Evolutionary conservation across 2,113 vertebrate genomes (phyloP).

Genomic region (Melanostigma gelatinosum): DNA sequence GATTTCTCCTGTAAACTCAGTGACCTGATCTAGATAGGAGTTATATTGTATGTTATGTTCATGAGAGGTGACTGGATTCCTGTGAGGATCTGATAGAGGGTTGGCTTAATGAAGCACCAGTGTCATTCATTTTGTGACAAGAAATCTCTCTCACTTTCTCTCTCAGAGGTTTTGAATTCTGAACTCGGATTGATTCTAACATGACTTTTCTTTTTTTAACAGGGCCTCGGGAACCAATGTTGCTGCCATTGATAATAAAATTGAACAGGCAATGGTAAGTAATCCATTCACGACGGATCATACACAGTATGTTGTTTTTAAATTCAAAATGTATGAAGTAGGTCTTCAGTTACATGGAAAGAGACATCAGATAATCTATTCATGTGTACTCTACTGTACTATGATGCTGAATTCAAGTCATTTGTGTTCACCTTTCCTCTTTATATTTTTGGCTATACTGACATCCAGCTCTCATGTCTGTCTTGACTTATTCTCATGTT

Average conservation of each 20-base stretch:
- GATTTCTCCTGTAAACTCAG: not conserved
- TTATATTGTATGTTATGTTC: not conserved
- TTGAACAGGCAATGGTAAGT: slow-evolving; percentile 99
- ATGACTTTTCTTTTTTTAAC: slow-evolving; percentile 34
- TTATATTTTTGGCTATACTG: not conserved
- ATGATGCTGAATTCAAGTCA: not conserved
- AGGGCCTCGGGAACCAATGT: slow-evolving; percentile 95
- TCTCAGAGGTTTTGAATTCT: not conserved
- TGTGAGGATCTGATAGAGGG: not conserved
- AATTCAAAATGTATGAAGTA: not conserved
- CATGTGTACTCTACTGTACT: not conserved
- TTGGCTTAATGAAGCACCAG: not conserved
- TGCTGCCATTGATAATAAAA: slow-evolving; percentile 99
- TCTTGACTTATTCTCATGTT: not conserved
- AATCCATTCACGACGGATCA: not conserved
- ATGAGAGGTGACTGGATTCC: slow-evolving; percentile 8
- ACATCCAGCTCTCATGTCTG: not conserved
- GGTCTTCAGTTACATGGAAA: not conserved
- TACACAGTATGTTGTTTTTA: not conserved
- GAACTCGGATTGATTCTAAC: slow-evolving; percentile 11
- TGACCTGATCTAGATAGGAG: slow-evolving; percentile 37
- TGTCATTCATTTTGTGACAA: not conserved
- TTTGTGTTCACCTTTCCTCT: not conserved
- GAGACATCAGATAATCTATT: not conserved
- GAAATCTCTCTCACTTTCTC: not conserved